Evolutionary conservation across 2,888 invertebrate species (phyloP).

Genomic region (Meghimatium bilineatum): DNA sequence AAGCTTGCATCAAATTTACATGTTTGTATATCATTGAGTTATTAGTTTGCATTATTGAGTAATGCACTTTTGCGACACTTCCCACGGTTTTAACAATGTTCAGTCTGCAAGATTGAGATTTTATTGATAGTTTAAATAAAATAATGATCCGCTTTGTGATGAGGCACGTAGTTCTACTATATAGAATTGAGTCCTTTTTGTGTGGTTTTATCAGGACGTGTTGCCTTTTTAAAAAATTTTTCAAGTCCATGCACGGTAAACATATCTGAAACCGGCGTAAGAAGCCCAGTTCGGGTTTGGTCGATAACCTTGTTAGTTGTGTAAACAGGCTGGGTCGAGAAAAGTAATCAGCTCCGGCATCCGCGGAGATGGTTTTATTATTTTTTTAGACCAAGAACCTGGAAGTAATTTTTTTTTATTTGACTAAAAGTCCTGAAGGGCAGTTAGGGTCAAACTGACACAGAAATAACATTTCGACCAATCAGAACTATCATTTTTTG

Average conservation of each 20-base stretch:
- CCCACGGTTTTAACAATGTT: too few species aligned
- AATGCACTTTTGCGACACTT: too few species aligned
- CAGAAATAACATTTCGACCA: constrained; percentile 25
- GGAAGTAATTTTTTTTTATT: constrained; percentile 14
- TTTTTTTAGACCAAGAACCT: background rate
- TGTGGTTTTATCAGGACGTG: too few species aligned
- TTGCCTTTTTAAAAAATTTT: too few species aligned
- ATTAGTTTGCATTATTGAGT: background rate
- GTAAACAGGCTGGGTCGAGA: background rate
- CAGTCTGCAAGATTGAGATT: too few species aligned
- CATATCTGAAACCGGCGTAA: too few species aligned
- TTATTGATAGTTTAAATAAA: too few species aligned
- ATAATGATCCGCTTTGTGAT: too few species aligned
- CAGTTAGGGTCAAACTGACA: constrained; percentile 41
- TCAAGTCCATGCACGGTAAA: too few species aligned
- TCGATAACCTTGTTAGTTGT: background rate
- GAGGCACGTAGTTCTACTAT: too few species aligned
- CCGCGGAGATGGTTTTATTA: background rate
- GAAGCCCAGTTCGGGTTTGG: background rate
- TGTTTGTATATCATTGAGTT: too few species aligned
- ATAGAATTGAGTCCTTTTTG: too few species aligned
- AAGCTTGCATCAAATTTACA: background rate
- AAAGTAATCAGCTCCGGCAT: background rate
- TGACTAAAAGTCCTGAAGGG: constrained; percentile 14
- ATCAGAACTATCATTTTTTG: constrained; percentile 30